Evolutionary conservation across 1,140 invertebrate genomes (phyloP).

Genomic region (Fopius arisanus): DNA sequence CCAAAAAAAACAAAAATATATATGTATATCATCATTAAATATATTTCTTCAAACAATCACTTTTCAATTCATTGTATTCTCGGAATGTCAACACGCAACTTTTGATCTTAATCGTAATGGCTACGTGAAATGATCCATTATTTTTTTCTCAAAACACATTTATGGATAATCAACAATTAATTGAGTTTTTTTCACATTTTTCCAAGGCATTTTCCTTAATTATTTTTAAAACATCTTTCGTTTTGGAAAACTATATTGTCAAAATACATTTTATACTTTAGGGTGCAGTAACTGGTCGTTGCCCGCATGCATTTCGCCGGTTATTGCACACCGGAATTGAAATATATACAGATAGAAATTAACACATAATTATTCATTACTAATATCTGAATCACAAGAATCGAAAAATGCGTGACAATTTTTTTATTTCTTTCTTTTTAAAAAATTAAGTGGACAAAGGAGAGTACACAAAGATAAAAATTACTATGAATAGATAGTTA

Average conservation of each 20-base stretch:
- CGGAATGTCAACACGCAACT: not conserved
- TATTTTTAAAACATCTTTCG: not conserved
- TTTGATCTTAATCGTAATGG: not conserved
- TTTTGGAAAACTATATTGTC: not conserved
- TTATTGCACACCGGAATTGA: too few relatives aligned
- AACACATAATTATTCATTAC: too few relatives aligned
- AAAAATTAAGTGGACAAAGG: not conserved
- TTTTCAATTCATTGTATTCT: not conserved
- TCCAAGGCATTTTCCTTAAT: not conserved
- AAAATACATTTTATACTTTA: not conserved
- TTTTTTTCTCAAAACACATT: not conserved
- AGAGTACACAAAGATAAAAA: too few relatives aligned
- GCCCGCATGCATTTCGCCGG: too few relatives aligned
- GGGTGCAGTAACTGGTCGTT: too few relatives aligned
- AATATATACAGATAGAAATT: too few relatives aligned
- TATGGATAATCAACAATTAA: slow-evolving; percentile 1
- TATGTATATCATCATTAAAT: not conserved
- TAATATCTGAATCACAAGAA: too few relatives aligned
- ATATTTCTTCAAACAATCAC: not conserved
- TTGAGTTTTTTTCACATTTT: not conserved
- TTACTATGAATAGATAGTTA: not conserved
- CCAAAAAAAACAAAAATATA: not conserved
- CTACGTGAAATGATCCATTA: not conserved
- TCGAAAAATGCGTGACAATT: too few relatives aligned
- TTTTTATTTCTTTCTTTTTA: too few relatives aligned